A percentile compares a stretch with the other conserved stretches of the same genome.
These are phyloP conservation scores for Adrianichthys oophorus DNA, from an alignment of 2,797 vertebrate species.

Conservation along the genomic window DNA sequence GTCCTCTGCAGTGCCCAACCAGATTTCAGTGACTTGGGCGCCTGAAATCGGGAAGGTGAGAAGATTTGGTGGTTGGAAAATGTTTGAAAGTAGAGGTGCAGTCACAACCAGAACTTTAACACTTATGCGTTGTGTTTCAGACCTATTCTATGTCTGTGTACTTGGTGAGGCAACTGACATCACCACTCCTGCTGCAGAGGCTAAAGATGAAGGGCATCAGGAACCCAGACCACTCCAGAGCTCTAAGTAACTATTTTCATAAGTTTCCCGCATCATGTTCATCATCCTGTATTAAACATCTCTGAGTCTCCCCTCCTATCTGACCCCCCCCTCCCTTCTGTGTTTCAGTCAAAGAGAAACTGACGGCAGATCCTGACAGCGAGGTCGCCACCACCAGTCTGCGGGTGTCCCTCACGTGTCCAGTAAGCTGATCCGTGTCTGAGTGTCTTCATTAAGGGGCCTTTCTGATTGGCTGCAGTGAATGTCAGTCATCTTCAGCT, in stretches of 20 bases:
- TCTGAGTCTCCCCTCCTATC: neutral
- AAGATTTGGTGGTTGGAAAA: neutral
- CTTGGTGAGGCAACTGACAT: conserved; percentile 95
- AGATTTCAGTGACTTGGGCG: conserved; percentile 96
- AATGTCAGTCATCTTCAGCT: too few relatives aligned
- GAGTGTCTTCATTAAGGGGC: too few relatives aligned
- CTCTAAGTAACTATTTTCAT: conserved; percentile 83
- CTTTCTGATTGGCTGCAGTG: too few relatives aligned
- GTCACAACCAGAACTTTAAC: neutral
- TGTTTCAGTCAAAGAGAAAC: conserved; percentile 93
- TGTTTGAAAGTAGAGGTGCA: neutral
- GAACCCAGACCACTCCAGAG: conserved; percentile 98
- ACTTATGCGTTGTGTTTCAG: conserved; percentile 64
- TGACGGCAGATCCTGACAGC: conserved; percentile 96
- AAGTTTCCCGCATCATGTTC: neutral
- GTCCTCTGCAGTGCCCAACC: conserved; percentile 95
- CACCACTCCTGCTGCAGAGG: conserved; percentile 92
- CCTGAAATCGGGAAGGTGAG: conserved; percentile 96
- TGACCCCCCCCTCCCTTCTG: neutral
- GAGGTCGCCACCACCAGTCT: conserved; percentile 97
- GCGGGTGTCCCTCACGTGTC: conserved; percentile 94
- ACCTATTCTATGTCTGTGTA: conserved; percentile 97
- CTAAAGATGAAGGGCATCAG: conserved; percentile 97
- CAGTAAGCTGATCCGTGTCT: conserved; percentile 68
- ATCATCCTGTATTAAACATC: neutral